phyloP scores from a whole-genome alignment of 2,113 vertebrate species.

The Malurus melanocephalus region DNA sequence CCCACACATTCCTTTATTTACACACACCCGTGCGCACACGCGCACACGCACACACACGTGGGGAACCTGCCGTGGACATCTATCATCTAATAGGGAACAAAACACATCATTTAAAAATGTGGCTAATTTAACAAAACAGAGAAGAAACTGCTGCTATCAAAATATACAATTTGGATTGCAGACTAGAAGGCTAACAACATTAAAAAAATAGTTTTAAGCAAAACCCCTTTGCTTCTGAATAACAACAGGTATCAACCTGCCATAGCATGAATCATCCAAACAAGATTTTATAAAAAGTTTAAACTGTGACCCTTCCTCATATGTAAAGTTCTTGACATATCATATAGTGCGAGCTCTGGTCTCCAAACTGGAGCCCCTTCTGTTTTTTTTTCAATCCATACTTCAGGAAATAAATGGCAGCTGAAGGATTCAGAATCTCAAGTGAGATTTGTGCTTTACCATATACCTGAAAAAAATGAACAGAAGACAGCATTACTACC shows the following conservation, averaged over 20 bases:
- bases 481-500: background rate
- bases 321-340: constrained; percentile 69
- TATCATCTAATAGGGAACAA: constrained; percentile 72
- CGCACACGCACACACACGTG: constrained; percentile 46
- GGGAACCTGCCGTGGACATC: constrained; percentile 61
- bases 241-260: constrained; percentile 66
- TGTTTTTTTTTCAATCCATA: constrained; percentile 67
- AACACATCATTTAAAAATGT: constrained; percentile 71
- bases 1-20: constrained; percentile 42
- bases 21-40: constrained; percentile 46
- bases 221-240: constrained; percentile 76
- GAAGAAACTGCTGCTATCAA: constrained; percentile 83
- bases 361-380: constrained; percentile 63
- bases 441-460: constrained; percentile 98
- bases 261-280: constrained; percentile 70
- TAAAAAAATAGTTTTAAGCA: constrained; percentile 85
- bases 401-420: constrained; percentile 68
- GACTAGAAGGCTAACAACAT: constrained; percentile 79
- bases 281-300: constrained; percentile 73
- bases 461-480: constrained; percentile 83
- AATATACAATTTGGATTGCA: constrained; percentile 87
- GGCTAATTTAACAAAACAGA: constrained; percentile 78
- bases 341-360: constrained; percentile 62
- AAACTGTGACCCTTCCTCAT: constrained; percentile 65
- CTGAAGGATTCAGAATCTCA: constrained; percentile 87